Base-by-base conservation (phyloP, 2,797 vertebrate species). In the Emys orbicularis region DNA sequence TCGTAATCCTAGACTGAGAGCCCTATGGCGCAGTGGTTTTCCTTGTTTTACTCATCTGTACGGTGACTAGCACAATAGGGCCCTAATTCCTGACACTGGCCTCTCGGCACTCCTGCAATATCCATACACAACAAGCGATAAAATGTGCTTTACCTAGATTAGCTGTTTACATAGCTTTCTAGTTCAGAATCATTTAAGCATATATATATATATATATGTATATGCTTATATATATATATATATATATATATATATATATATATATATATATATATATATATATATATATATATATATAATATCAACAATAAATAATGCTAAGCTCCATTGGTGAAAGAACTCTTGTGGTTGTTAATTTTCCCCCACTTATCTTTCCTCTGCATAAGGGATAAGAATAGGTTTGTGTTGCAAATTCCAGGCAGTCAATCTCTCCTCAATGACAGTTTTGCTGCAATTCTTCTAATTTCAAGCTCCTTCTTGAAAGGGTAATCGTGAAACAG, bases 361-460 rank as follows among this genome's bases (percentile, higher is more conserved):
- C 27, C 25, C 83, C 68, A 90, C 88, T 97, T 96, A 95, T 96
- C 95, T 96, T 94, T 87, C 37, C 56, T 56, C 59, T 90, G 81
- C 88, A 95, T 91, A 91, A 86, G 88, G 54, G 82, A 90, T 95
- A 97, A 96, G 84, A 92, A 91, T 79, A 80, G 61, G 81, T 92
- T 91, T 97, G 81, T 8, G 37, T 88, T 96, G 94, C 76, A 95
- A 95, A 97, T 97, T 95, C 89, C 49, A 88, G 47, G 94, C 57
- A 95, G 90, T 93, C 0, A 3, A 93, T 97, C 84, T 96, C 56
- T 89, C n/a, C 47, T 92, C 79, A 89, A 56, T 93, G 93, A 93
- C 93, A 96, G 72, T 76, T 96, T 93, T 93, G 94, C 89, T 90
- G 80, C 96, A 96, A 92, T 94, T 96, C 91, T 94, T 84, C 86